phyloP scores from a whole-genome alignment of 2,888 invertebrate species.

The Oxytorus armatus region DNA sequence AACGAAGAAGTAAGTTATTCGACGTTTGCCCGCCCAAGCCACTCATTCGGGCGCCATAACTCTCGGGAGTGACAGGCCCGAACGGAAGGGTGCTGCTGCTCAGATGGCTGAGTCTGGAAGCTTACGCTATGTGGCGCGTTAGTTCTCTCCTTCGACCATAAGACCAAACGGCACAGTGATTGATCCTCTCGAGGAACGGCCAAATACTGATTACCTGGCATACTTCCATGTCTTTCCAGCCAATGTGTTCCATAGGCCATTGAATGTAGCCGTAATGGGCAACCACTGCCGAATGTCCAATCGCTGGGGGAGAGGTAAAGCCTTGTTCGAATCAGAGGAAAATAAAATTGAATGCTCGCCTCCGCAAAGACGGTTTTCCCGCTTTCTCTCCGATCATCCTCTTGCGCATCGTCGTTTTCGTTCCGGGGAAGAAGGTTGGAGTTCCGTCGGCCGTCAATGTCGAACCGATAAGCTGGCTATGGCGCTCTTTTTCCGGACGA shows the following conservation, averaged over 20 bases:
- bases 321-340: constrained; percentile 73
- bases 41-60: constrained; percentile 83
- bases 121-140: constrained; percentile 34
- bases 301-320: constrained; percentile 70
- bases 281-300: constrained; percentile 13
- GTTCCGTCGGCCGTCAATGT: constrained; percentile 15
- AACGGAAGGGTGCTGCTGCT: constrained; percentile 80
- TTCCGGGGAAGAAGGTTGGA: not conserved
- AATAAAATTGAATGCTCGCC: constrained; percentile 80
- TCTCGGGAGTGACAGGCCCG: constrained; percentile 82
- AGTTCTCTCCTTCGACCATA: constrained; percentile 21
- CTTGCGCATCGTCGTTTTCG: not conserved
- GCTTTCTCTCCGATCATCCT: constrained; percentile 18
- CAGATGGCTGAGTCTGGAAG: constrained; percentile 46
- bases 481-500: constrained; percentile 24
- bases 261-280: not conserved
- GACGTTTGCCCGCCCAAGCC: constrained; percentile 83
- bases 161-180: constrained; percentile 28
- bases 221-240: not conserved
- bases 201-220: constrained; percentile 37
- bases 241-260: not conserved
- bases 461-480: constrained; percentile 20
- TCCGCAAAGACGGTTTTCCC: constrained; percentile 67
- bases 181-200: constrained; percentile 1
- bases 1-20: constrained; percentile 83